Conservation (phyloP, 2,797 vertebrate genomes). For the Zenarchopterus dispar region DNA sequence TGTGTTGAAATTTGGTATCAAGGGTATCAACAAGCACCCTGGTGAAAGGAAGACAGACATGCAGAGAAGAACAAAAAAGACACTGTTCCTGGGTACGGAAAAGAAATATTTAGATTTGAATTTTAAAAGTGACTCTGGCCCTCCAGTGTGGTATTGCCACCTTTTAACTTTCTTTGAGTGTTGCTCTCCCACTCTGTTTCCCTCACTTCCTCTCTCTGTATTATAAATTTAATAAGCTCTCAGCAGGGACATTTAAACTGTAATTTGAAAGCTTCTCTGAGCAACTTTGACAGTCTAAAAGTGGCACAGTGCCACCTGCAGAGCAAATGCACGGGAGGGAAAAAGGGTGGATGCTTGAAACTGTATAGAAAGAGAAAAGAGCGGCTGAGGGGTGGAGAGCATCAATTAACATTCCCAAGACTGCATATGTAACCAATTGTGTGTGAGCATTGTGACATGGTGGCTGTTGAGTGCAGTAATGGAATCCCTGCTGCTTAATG, state of each 20-base stretch:
- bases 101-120: conserved; percentile 30
- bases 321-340: conserved; percentile 50
- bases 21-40: conserved; percentile 7
- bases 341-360: conserved; percentile 48
- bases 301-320: conserved; percentile 64
- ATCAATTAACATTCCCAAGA: conserved; percentile 80
- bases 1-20: too few relatives aligned
- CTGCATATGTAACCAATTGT: conserved; percentile 80
- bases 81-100: conserved; percentile 19
- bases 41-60: conserved; percentile 7
- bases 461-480: conserved; percentile 77
- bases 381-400: conserved; percentile 55
- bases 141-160: conserved; percentile 10
- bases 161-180: conserved; percentile 32
- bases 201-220: conserved; percentile 18
- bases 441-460: conserved; percentile 79
- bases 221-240: conserved; percentile 64
- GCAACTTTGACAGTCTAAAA: conserved; percentile 70
- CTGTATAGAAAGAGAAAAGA: conserved; percentile 45
- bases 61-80: not conserved
- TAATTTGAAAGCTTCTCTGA: conserved; percentile 70
- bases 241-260: conserved; percentile 64
- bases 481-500: conserved; percentile 82
- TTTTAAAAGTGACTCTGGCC: conserved; percentile 32
- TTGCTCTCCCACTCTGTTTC: conserved; percentile 14